Evolutionary conservation across 2,113 vertebrate species (phyloP).

Genomic region (Macquaria ambigua): DNA sequence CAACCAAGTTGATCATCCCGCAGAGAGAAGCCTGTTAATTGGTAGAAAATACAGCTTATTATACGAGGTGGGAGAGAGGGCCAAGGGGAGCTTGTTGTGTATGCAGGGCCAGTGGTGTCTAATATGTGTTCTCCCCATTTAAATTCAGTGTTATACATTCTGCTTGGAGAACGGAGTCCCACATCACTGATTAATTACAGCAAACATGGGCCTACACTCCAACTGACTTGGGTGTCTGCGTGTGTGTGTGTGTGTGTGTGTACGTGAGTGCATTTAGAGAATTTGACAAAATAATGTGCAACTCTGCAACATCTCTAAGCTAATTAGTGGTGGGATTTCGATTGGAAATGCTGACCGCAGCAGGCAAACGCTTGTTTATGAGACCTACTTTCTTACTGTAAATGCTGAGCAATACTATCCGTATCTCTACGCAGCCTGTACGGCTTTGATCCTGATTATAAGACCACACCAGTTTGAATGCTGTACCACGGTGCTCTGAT

Average conservation of each 20-base stretch:
- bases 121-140: constrained; percentile 43
- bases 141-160: constrained; percentile 65
- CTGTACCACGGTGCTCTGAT: not conserved
- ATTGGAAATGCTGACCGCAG: constrained; percentile 60
- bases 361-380: constrained; percentile 60
- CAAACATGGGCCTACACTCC: constrained; percentile 28
- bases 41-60: constrained; percentile 40
- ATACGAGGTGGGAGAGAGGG: not conserved
- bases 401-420: constrained; percentile 55
- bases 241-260: not conserved
- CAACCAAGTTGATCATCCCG: constrained; percentile 36
- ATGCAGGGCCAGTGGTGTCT: constrained; percentile 20
- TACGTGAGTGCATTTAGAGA: constrained; percentile 29
- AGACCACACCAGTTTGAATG: constrained; percentile 1
- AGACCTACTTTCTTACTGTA: constrained; percentile 52
- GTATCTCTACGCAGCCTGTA: constrained; percentile 8
- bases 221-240: not conserved
- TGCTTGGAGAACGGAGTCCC: constrained; percentile 17
- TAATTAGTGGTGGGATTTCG: constrained; percentile 61
- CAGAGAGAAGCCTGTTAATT: constrained; percentile 54
- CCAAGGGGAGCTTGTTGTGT: constrained; percentile 13
- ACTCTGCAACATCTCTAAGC: constrained; percentile 66
- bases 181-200: constrained; percentile 63
- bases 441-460: constrained; percentile 53
- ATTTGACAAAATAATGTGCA: constrained; percentile 52